phyloP scores from a whole-genome alignment of 1,140 invertebrate species.

The Drosophila insularis region DNA sequence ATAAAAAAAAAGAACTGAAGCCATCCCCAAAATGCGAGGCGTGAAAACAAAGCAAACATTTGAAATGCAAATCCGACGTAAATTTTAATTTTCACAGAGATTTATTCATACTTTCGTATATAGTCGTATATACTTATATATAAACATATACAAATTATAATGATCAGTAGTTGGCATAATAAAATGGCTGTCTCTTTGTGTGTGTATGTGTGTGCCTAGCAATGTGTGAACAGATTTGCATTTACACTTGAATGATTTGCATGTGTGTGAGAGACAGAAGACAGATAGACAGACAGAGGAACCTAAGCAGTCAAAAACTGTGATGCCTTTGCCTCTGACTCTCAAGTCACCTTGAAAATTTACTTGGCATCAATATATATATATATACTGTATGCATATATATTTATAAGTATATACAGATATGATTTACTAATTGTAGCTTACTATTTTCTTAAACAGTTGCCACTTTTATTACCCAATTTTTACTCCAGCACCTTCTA shows the following conservation, averaged over 20 bases:
- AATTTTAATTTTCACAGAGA: conserved; percentile 72
- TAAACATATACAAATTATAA: conserved; percentile 51
- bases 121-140: conserved; percentile 6
- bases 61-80: conserved; percentile 73
- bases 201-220: conserved; percentile 40
- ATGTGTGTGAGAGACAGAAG: conserved; percentile 15
- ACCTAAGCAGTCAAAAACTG: conserved; percentile 13
- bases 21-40: conserved; percentile 2
- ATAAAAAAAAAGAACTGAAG: conserved; percentile 40
- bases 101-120: conserved; percentile 46
- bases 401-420: not conserved
- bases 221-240: conserved; percentile 70
- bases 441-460: no score
- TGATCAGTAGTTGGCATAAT: conserved; percentile 68
- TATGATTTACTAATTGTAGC: not conserved
- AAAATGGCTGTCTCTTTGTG: conserved; percentile 25
- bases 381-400: no score
- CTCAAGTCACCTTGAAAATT: conserved; percentile 62
- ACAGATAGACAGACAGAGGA: not conserved
- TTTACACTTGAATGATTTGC: conserved; percentile 61
- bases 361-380: conserved; percentile 41
- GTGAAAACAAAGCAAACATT: conserved; percentile 45
- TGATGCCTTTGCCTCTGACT: conserved; percentile 24
- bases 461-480: no score
- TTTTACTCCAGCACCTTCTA: not conserved